A percentile compares a stretch with the other conserved stretches of the same genome.
phyloP scores from a whole-genome alignment of 2,888 invertebrate species.

The Diplolepis rosae region DNA sequence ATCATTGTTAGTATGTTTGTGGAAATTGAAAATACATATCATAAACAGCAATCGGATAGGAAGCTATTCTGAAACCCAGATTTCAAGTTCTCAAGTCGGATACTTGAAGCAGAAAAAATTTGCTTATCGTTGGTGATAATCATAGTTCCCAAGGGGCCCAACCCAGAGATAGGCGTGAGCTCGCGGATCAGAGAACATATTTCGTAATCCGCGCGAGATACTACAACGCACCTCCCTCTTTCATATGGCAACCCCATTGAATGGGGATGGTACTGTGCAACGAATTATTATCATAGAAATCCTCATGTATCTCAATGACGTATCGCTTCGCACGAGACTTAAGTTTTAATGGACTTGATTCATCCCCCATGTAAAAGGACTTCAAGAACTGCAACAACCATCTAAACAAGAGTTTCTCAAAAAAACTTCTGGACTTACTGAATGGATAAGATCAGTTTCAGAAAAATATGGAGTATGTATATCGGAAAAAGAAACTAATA shows the following conservation, averaged over 20 bases:
- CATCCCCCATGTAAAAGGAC: background rate
- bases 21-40: background rate
- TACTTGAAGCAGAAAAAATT: conserved; percentile 40
- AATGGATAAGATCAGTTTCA: too few species aligned
- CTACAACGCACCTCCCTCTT: conserved; percentile 52
- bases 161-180: conserved; percentile 63
- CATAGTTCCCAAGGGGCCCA: conserved; percentile 45
- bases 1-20: too few species aligned
- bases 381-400: background rate
- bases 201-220: conserved; percentile 70
- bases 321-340: conserved; percentile 74
- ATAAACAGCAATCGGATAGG: background rate
- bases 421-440: too few species aligned
- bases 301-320: conserved; percentile 68
- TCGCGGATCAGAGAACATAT: conserved; percentile 68
- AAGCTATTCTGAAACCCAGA: background rate
- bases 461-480: too few species aligned
- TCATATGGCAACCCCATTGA: conserved; percentile 60
- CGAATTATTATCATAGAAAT: conserved; percentile 68
- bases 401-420: too few species aligned
- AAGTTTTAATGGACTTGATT: conserved; percentile 37
- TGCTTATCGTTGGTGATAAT: conserved; percentile 49
- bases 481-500: too few species aligned
- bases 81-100: background rate
- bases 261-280: conserved; percentile 48